A percentile compares a stretch with the other conserved stretches of the same genome.
Conservation (phyloP, 2,888 invertebrate genomes). For the Hedya salicella region DNA sequence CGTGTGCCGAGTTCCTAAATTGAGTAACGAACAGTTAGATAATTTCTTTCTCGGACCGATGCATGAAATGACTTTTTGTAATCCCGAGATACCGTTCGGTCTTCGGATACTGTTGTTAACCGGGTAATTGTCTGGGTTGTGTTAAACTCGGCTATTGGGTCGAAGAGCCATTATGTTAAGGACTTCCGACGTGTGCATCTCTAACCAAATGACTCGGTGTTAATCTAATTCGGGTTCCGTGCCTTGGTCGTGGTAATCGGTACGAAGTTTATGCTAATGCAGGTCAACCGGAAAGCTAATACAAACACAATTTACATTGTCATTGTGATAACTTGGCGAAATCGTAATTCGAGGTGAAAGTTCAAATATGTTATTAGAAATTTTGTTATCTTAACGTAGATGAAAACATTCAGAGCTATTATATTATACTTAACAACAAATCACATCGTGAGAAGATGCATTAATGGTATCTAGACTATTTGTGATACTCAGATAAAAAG, state of each 20-base stretch:
- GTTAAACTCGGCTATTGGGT: conserved; percentile 66
- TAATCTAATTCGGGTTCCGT: conserved; percentile 33
- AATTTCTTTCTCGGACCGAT: conserved; percentile 65
- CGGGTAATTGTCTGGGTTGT: conserved; percentile 61
- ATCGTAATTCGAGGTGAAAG: conserved; percentile 42
- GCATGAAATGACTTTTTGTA: conserved; percentile 67
- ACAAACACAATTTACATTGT: conserved; percentile 34
- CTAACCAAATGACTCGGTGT: conserved; percentile 30
- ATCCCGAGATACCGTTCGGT: conserved; percentile 65
- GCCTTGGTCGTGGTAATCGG: conserved; percentile 24
- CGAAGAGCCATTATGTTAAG: conserved; percentile 47
- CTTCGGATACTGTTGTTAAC: conserved; percentile 52
- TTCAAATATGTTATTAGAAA: conserved; percentile 36
- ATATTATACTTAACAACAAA: conserved; percentile 18
- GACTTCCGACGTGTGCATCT: conserved; percentile 37
- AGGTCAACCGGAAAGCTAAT: conserved; percentile 37
- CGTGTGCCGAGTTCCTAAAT: conserved; percentile 63
- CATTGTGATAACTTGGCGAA: conserved; percentile 36
- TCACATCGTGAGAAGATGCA: neutral
- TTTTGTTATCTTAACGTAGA: conserved; percentile 14
- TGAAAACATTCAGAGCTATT: conserved; percentile 20
- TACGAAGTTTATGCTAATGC: conserved; percentile 17
- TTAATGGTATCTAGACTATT: neutral
- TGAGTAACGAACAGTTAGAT: conserved; percentile 72
- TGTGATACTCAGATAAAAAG: neutral